Evolutionary conservation across 2,113 vertebrate species (phyloP), one percentile per base, ranked within the genome.

Genomic region (Hepsetus odoe): DNA sequence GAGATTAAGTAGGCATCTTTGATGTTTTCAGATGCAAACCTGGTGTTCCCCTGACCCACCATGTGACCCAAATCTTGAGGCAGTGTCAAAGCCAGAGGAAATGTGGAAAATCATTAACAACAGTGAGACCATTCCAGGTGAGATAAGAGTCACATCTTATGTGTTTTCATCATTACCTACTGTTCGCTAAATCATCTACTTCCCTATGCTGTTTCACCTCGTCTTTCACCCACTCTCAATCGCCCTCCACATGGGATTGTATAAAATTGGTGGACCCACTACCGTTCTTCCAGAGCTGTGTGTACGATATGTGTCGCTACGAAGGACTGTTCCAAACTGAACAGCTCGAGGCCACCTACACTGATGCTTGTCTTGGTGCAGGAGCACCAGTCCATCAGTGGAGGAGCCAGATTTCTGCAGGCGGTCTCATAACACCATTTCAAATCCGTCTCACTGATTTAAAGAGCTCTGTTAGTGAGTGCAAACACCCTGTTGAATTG

Each of bases 301-400:
- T 94, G 62, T 89, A 83, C 14, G 94, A 95, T 89, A 92, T 94
- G 95, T 95, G 95, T 49, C 86, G 8, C n/a, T n/a, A n/a, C n/a
- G n/a, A n/a, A n/a, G 93, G 93, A 0, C 82, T 91, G 42, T 88
- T 76, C 71, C 68, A 0, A 82, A 77, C 0, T 88, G 95, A 67
- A 77, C 93, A 95, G 69, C 89, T 95, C 35, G 91, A 94, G 14
- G 91, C 91, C n/a, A n/a, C 91, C 80, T 90, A 94, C 84, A 95
- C 94, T 0, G 90, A 91, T 0, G 84, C 81, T 77, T 96, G 95
- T 83, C 92, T 91, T 62, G 83, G 88, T 0, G 90, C 92, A 0
- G 93, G 94, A 46, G 90, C 89, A 6, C 80, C 78, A 0, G 92
- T 95, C 67, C 86, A 90, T 83, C 85, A 84, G 42, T 96, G 95